Conservation (phyloP, 2,113 vertebrate genomes). For the Oxyura jamaicensis region DNA sequence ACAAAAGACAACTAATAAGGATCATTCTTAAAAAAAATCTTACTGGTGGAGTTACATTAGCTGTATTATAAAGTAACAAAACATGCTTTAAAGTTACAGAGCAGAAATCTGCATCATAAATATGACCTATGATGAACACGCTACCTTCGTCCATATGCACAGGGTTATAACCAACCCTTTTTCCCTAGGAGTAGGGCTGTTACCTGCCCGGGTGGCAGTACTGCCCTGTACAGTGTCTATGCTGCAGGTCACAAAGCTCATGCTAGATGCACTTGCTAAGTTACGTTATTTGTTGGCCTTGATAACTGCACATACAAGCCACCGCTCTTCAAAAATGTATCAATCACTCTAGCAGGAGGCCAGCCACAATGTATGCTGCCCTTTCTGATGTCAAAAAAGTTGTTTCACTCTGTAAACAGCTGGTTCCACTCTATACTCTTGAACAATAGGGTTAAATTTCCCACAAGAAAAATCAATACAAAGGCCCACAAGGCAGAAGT, state of each 20-base stretch:
- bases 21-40: not conserved
- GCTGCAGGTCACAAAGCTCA: not conserved
- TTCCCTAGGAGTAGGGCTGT: not conserved
- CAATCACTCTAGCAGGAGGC: conserved; percentile 11
- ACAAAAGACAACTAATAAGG: not conserved
- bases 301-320: not conserved
- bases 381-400: not conserved
- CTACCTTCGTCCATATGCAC: not conserved
- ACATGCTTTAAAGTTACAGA: not conserved
- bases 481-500: conserved; percentile 50
- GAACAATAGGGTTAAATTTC: conserved; percentile 63
- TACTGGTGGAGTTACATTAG: not conserved
- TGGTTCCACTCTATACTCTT: conserved; percentile 47
- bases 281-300: not conserved
- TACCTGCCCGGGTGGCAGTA: not conserved
- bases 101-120: not conserved
- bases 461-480: conserved; percentile 59
- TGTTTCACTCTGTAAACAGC: conserved; percentile 19
- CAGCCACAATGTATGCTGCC: not conserved
- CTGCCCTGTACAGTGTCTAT: accelerated
- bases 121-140: not conserved
- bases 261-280: not conserved
- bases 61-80: not conserved
- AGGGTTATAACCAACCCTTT: accelerated
- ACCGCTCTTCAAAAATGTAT: not conserved